phyloP scores from a whole-genome alignment of 92 coral and sea anemone genomes.

The Palythoa grandiflora region DNA sequence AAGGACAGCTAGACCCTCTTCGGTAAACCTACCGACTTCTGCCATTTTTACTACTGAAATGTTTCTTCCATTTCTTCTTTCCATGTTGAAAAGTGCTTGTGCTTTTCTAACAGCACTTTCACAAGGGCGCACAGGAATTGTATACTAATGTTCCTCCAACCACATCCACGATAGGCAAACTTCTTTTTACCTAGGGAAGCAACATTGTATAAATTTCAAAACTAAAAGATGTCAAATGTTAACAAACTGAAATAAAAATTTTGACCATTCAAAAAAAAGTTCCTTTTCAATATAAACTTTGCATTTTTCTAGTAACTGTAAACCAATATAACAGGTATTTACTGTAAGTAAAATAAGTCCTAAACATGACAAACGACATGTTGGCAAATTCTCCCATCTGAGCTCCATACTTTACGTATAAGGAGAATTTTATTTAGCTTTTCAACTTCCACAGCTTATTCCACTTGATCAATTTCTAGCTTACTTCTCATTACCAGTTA shows the following conservation, averaged over 20 bases:
- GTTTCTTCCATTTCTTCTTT: constrained; percentile 37
- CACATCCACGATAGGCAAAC: constrained; percentile 63
- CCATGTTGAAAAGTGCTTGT: constrained; percentile 19
- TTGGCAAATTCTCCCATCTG: no score
- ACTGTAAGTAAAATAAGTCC: no score
- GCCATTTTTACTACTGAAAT: constrained; percentile 38
- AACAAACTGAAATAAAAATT: not conserved
- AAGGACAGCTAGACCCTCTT: constrained; percentile 58
- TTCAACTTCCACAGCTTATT: no score
- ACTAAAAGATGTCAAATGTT: not conserved
- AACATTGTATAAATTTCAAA: not conserved
- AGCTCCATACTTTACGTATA: no score
- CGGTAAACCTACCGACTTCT: constrained; percentile 56
- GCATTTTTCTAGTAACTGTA: not conserved
- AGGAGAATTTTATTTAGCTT: no score
- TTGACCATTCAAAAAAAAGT: not conserved
- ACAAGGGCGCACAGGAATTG: constrained; percentile 47
- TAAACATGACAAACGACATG: no score
- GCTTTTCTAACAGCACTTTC: constrained; percentile 51
- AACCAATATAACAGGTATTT: not conserved
- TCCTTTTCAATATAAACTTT: not conserved
- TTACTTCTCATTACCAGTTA: no score
- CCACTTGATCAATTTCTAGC: no score
- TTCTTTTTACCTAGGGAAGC: constrained; percentile 25
- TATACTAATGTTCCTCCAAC: constrained; percentile 45